These are phyloP conservation scores for Pteropus rufus DNA, from an alignment of 2,797 vertebrate genomes.

Conservation along the genomic window DNA sequence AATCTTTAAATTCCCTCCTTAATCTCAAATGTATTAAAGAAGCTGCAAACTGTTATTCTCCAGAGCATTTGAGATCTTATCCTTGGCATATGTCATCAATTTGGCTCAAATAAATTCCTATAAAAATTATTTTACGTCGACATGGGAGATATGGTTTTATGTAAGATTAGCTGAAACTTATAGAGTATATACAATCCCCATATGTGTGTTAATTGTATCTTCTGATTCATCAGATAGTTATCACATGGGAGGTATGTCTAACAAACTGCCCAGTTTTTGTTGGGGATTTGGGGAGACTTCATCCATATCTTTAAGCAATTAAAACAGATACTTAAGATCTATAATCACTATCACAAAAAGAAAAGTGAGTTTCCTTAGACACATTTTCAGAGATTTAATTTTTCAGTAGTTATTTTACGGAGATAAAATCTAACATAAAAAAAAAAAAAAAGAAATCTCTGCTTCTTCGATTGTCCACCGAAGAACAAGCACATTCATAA, in stretches of 20 bases:
- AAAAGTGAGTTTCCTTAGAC: neutral
- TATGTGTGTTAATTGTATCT: accelerated
- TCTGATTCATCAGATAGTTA: neutral
- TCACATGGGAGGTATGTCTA: neutral
- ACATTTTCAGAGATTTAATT: slow-evolving; percentile 37
- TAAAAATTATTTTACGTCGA: too few relatives aligned
- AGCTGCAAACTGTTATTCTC: too few relatives aligned
- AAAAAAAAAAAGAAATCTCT: neutral
- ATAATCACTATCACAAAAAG: neutral
- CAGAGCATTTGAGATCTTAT: too few relatives aligned
- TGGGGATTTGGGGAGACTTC: neutral
- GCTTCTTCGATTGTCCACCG: slow-evolving; percentile 51
- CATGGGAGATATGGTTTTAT: neutral
- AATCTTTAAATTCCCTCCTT: too few relatives aligned
- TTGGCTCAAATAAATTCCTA: too few relatives aligned
- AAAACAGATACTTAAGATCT: neutral
- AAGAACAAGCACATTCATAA: neutral
- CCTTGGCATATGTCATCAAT: too few relatives aligned
- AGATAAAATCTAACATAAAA: neutral
- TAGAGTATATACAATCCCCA: neutral
- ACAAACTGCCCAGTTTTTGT: neutral
- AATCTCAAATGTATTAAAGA: too few relatives aligned
- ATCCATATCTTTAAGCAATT: neutral
- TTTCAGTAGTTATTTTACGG: slow-evolving; percentile 23
- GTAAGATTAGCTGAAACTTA: neutral